phyloP scores from a whole-genome alignment of 2,113 vertebrate species.

The Istiophorus platypterus region DNA sequence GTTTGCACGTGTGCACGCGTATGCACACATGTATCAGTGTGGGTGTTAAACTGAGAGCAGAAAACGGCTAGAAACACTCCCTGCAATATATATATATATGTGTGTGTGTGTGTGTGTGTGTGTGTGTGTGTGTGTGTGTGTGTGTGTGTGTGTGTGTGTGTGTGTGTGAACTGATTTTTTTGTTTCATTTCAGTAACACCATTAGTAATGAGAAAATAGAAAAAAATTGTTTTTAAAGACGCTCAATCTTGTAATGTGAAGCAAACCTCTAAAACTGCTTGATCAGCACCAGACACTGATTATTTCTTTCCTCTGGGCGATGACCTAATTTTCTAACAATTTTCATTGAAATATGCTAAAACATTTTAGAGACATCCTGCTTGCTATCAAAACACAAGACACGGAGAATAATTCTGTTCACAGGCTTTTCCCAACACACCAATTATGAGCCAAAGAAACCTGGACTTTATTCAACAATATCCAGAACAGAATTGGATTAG shows the following conservation, averaged over 20 bases:
- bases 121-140: too few species aligned
- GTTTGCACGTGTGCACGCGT: too few species aligned
- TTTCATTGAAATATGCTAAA: constrained; percentile 9
- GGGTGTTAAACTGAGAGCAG: too few species aligned
- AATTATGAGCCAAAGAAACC: neutral
- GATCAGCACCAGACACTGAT: constrained; percentile 44
- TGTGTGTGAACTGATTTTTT: too few species aligned
- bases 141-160: too few species aligned
- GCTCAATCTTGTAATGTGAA: constrained; percentile 1
- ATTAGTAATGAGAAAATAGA: neutral
- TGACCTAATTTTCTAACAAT: constrained; percentile 31
- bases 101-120: too few species aligned
- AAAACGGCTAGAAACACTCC: too few species aligned
- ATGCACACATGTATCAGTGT: too few species aligned
- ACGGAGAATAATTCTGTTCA: constrained; percentile 1
- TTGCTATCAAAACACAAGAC: constrained; percentile 9
- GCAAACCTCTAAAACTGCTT: constrained; percentile 31
- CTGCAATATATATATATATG: too few species aligned
- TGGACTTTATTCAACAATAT: neutral
- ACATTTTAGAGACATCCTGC: constrained; percentile 1
- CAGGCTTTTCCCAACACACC: constrained; percentile 6
- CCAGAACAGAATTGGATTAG: neutral
- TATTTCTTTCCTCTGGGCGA: constrained; percentile 19
- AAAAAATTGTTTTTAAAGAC: neutral
- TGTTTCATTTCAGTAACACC: neutral